A percentile compares a stretch with the other conserved stretches of the same genome.
These are phyloP conservation scores for Myripristis jacobus DNA, from an alignment of 2,797 vertebrate genomes.

Conservation along the genomic window DNA sequence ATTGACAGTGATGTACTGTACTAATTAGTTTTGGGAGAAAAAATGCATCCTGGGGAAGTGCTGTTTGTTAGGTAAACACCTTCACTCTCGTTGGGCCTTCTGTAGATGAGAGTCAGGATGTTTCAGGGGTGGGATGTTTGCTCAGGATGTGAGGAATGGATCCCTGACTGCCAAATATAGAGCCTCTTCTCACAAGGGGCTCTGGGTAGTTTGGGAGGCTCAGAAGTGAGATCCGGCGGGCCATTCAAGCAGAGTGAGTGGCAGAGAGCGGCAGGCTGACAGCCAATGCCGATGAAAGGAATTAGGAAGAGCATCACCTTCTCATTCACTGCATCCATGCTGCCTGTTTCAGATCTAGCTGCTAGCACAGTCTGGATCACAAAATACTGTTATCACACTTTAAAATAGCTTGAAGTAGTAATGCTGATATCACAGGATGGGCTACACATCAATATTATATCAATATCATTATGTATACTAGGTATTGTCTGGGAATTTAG, in stretches of 20 bases:
- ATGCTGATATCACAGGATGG: no score
- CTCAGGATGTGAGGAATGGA: slow-evolving; percentile 58
- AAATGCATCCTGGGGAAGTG: slow-evolving; percentile 50
- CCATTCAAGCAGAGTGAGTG: slow-evolving; percentile 41
- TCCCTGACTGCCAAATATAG: slow-evolving; percentile 64
- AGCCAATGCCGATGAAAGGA: slow-evolving; percentile 13
- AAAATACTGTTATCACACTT: neutral
- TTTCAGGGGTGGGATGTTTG: slow-evolving; percentile 60
- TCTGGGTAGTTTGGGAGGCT: slow-evolving; percentile 51
- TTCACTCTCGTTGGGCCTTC: slow-evolving; percentile 25
- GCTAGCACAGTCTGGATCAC: neutral
- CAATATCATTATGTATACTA: no score
- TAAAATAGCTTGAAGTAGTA: neutral
- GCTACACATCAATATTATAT: no score
- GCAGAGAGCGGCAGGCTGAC: slow-evolving; percentile 17
- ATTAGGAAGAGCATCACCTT: neutral
- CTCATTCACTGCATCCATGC: neutral
- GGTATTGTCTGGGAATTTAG: no score
- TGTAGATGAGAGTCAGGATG: slow-evolving; percentile 54
- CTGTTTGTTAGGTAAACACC: slow-evolving; percentile 63
- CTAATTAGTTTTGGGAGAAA: slow-evolving; percentile 61
- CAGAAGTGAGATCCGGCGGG: slow-evolving; percentile 30
- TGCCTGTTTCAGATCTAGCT: slow-evolving; percentile 9
- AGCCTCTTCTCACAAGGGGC: slow-evolving; percentile 47
- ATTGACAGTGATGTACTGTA: slow-evolving; percentile 34